Evolutionary conservation across 2,113 vertebrate species (phyloP).

Genomic region (Triplophysa siluroides): DNA sequence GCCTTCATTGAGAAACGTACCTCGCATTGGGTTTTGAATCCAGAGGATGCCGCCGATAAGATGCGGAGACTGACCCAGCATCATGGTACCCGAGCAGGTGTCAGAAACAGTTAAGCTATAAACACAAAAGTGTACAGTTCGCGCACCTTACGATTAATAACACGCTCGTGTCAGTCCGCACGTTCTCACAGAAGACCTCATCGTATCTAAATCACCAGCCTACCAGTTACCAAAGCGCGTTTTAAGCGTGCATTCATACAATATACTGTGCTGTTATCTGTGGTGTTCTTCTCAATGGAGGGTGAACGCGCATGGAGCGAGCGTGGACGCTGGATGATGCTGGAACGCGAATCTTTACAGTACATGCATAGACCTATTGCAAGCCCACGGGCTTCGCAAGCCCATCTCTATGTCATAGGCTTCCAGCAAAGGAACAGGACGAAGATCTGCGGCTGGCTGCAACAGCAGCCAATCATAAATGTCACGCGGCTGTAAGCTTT

Average conservation of each 20-base stretch:
- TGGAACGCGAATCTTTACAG: conserved; percentile 34
- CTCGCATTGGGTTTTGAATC: conserved; percentile 78
- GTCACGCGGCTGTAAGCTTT: conserved; percentile 2
- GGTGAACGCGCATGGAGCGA: not conserved
- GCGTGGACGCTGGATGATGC: conserved; percentile 18
- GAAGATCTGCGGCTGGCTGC: conserved; percentile 43
- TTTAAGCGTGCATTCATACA: too few relatives aligned
- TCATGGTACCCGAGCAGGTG: conserved; percentile 50
- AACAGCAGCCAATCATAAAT: conserved; percentile 60
- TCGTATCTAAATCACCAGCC: not conserved
- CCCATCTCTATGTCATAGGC: conserved; percentile 33
- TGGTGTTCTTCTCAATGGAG: not conserved
- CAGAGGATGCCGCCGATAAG: conserved; percentile 74
- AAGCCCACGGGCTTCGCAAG: conserved; percentile 10
- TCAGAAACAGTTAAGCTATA: not conserved
- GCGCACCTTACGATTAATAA: conserved; percentile 13
- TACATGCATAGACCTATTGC: conserved; percentile 25
- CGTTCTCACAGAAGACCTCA: not conserved
- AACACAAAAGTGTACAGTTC: not conserved
- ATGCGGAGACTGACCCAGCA: conserved; percentile 73
- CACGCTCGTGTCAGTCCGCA: not conserved
- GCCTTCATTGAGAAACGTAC: conserved; percentile 55
- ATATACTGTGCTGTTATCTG: not conserved
- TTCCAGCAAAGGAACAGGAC: conserved; percentile 25
- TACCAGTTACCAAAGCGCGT: too few relatives aligned